Percentiles rank a stretch among this genome's conserved stretches.
phyloP scores from a whole-genome alignment of 2,113 vertebrate genomes.

The Agapornis roseicollis region DNA sequence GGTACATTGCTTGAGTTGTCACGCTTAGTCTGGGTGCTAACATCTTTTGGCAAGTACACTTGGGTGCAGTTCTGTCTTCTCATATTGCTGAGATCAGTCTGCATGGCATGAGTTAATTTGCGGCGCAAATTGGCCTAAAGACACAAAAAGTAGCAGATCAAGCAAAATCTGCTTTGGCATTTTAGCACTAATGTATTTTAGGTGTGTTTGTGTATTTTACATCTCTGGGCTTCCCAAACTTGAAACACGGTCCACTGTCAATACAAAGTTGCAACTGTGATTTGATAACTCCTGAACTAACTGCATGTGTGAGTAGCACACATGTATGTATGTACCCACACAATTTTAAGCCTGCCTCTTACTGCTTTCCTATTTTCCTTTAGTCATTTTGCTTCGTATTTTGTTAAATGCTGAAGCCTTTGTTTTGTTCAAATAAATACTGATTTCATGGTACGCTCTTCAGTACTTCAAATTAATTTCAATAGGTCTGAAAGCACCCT shows the following conservation, averaged over 20 bases:
- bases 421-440: not conserved
- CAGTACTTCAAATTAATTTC: not conserved
- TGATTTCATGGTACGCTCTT: not conserved
- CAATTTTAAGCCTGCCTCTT: not conserved
- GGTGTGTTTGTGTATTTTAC: not conserved
- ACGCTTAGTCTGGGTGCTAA: slow-evolving; percentile 75
- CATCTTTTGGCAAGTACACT: slow-evolving; percentile 77
- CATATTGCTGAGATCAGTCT: slow-evolving; percentile 90
- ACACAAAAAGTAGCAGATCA: not conserved
- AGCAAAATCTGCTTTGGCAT: not conserved
- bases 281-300: not conserved
- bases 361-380: not conserved
- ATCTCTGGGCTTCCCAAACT: not conserved
- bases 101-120: slow-evolving; percentile 81
- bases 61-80: slow-evolving; percentile 85
- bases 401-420: not conserved
- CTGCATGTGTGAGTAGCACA: not conserved
- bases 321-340: not conserved
- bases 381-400: not conserved
- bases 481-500: not conserved
- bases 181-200: not conserved
- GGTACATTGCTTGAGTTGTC: slow-evolving; percentile 77
- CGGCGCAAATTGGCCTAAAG: slow-evolving; percentile 84
- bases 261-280: rapidly evolving
- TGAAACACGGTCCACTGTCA: not conserved